Percentiles rank a stretch among this genome's conserved stretches.
These are phyloP conservation scores for Spea hammondii DNA, from an alignment of 2,797 vertebrate genomes.

Conservation along the genomic window DNA sequence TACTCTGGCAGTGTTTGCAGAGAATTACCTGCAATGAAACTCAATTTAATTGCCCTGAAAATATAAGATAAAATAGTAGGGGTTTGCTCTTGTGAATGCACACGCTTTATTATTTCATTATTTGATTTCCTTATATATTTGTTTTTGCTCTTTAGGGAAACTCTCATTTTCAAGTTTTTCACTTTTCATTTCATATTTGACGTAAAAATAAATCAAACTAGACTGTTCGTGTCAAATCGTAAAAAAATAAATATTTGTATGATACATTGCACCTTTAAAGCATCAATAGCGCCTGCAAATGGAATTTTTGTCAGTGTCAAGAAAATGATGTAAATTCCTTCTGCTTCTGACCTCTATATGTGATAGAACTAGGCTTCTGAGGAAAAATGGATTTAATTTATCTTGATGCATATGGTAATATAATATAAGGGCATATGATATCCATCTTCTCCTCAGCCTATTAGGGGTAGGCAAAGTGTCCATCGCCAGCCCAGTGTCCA, in stretches of 20 bases:
- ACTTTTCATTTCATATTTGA: conserved; percentile 59
- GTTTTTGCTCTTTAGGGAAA: conserved; percentile 59
- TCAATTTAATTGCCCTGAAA: conserved; percentile 58
- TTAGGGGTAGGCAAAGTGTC: too few species aligned
- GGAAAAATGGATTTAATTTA: conserved; percentile 48
- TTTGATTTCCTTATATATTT: conserved; percentile 52
- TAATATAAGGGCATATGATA: conserved; percentile 6
- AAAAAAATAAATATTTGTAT: conserved; percentile 51
- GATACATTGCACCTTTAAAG: conserved; percentile 51
- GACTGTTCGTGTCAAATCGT: conserved; percentile 52
- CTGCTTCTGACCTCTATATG: conserved; percentile 45
- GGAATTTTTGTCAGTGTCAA: conserved; percentile 51
- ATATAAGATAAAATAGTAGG: conserved; percentile 43
- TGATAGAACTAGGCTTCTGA: conserved; percentile 52
- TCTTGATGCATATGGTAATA: conserved; percentile 46
- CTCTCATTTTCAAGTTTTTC: conserved; percentile 60
- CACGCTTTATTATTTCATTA: conserved; percentile 57
- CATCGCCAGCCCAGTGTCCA: neutral
- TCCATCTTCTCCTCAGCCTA: conserved; percentile 5
- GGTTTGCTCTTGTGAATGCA: conserved; percentile 26
- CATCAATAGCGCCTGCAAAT: conserved; percentile 54
- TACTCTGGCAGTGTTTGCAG: conserved; percentile 28
- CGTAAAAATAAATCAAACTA: conserved; percentile 62
- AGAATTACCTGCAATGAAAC: conserved; percentile 62
- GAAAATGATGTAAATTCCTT: conserved; percentile 37